These are phyloP conservation scores for Aproaerema taeniolella DNA, from an alignment of 2,888 invertebrate genomes.

Conservation along the genomic window DNA sequence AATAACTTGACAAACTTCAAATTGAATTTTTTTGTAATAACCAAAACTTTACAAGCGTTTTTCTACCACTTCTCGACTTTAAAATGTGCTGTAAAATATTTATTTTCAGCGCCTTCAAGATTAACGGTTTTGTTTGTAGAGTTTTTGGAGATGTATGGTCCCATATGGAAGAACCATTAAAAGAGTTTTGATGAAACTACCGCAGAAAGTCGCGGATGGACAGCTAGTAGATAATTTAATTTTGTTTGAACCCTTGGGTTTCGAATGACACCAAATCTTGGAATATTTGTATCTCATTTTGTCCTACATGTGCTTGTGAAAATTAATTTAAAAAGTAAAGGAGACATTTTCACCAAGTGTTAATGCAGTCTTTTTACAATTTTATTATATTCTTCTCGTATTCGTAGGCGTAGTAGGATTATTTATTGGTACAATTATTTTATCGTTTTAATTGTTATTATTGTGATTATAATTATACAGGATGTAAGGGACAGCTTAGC, in stretches of 20 bases:
- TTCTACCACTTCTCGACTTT: no score
- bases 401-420: not conserved
- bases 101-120: no score
- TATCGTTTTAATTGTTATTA: not conserved
- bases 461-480: not conserved
- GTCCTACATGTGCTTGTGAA: not conserved
- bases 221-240: no score
- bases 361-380: not conserved
- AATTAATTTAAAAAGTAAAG: not conserved
- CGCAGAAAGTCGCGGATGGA: no score
- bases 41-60: no score
- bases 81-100: no score
- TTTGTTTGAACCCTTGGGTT: not conserved
- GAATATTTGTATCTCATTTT: not conserved
- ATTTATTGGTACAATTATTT: conserved; percentile 4
- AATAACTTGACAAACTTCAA: not conserved
- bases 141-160: no score
- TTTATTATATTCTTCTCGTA: not conserved
- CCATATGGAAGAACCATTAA: no score
- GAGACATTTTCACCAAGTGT: not conserved
- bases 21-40: no score
- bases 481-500: no score
- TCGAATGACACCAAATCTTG: not conserved
- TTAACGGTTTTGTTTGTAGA: no score
- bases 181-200: no score